Percentiles rank a stretch among this genome's conserved stretches.
Conservation (phyloP, 1,140 invertebrate species). For the Cyphomyrmex costatus region DNA sequence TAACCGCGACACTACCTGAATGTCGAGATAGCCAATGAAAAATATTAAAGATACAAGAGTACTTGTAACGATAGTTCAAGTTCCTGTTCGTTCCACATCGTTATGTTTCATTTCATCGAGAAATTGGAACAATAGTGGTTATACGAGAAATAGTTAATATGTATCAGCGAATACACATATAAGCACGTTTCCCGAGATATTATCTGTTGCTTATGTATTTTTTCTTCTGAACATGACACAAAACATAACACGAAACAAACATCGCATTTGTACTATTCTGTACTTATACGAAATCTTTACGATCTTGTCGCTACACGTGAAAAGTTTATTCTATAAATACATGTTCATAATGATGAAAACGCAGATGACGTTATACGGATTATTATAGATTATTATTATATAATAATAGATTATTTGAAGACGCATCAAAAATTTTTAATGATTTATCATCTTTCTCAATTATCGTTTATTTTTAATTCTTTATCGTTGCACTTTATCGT, state of each 20-base stretch:
- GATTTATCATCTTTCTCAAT: background rate
- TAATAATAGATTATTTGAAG: slow-evolving; percentile 6
- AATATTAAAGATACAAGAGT: slow-evolving; percentile 17
- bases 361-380: background rate
- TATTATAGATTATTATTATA: slow-evolving; percentile 7
- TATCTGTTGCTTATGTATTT: slow-evolving; percentile 38
- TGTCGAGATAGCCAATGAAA: slow-evolving; percentile 20
- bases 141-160: background rate
- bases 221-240: background rate
- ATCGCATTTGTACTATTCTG: background rate
- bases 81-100: background rate
- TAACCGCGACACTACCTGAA: background rate
- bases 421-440: background rate
- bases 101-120: slow-evolving; percentile 9
- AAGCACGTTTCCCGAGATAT: slow-evolving; percentile 7
- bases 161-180: background rate
- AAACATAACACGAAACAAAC: background rate
- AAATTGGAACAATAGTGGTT: slow-evolving; percentile 38
- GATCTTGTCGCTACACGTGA: background rate
- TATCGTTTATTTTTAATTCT: slow-evolving; percentile 31
- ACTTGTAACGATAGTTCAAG: slow-evolving; percentile 6
- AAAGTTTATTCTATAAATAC: background rate
- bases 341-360: background rate
- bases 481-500: slow-evolving; percentile 18
- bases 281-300: background rate